Base-by-base conservation (phyloP, 2,888 invertebrate species). In the Odontomyia ornata region DNA sequence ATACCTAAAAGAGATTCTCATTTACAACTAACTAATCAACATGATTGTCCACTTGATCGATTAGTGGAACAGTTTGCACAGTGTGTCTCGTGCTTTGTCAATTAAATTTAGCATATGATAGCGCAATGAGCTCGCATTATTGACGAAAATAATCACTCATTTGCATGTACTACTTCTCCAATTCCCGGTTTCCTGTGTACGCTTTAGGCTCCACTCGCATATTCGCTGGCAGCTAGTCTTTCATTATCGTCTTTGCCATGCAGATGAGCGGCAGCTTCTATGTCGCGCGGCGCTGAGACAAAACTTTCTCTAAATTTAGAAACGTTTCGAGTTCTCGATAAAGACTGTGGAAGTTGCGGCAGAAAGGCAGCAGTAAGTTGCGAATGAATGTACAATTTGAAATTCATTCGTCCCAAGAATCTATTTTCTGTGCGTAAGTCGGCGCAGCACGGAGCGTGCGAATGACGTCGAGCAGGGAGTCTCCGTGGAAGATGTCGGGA, bases 281-380 rank as follows among this genome's bases (percentile, higher is more conserved):
- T 47, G 46, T 43, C 57, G 56, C 4, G 11, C 21, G 56, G 30
- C 18, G 3, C 30, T 25, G 56, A 28, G 28, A 56, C 56, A 28
- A 72, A 57, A 72, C 72, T 72, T 57, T 72, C 72, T 27, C 72
- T 72, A 72, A 72, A 56, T 72, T 72, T 72, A 72, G 72, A 72
- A 56, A 30, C 72, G 57, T 72, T 72, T 23, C n/a, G 21, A n/a
- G 46, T 69, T 69, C 69, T 69, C 65, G 21, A 46, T 47, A 43
- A 69, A 69, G 69, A 21, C 69, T 9, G 15, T 36, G 65, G 5
- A 9, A 65, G 36, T n/a, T 21, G 43, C 65, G 23, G 30, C 65
- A n/a, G 65, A 15, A 62, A 27, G 27, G 11, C 11, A 18, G 15
- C 30, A 18, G 65, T n/a, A 28, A 23, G 30, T 13, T 4, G 47